phyloP scores from a whole-genome alignment of 2,888 invertebrate species.

The Ctena decussata region DNA sequence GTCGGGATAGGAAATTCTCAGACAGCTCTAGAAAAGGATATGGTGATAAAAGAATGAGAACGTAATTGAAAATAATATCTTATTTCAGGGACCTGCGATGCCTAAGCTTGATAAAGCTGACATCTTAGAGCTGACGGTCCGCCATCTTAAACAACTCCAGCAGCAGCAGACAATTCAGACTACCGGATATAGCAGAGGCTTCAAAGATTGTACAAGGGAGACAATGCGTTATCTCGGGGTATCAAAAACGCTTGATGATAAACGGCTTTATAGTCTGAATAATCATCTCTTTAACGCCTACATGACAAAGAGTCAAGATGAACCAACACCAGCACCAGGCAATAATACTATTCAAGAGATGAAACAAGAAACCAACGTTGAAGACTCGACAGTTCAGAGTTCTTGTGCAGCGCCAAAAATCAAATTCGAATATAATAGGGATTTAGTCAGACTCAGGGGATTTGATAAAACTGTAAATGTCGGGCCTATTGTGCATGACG shows the following conservation, averaged over 20 bases:
- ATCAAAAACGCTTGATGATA: not conserved
- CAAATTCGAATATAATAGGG: too few species aligned
- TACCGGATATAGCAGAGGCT: not conserved
- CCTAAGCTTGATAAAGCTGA: not conserved
- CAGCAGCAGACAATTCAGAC: not conserved
- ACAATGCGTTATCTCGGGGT: not conserved
- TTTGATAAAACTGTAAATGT: not conserved
- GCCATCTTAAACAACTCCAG: not conserved
- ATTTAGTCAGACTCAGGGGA: too few species aligned
- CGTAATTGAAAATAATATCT: too few species aligned
- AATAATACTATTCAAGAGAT: not conserved
- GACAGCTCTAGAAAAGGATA: too few species aligned
- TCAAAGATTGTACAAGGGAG: conserved; percentile 14
- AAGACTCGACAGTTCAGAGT: not conserved
- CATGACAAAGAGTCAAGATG: not conserved
- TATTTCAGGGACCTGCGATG: not conserved
- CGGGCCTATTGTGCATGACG: not conserved
- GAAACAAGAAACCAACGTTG: not conserved
- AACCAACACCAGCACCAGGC: not conserved
- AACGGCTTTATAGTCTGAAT: not conserved
- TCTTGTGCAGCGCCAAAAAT: too few species aligned
- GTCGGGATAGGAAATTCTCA: too few species aligned
- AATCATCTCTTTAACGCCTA: not conserved
- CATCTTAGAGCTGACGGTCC: not conserved
- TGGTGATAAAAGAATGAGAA: too few species aligned